These are phyloP conservation scores for Catostylus mosaicus DNA, from an alignment of 30 jellyfish, hydroid and myxozoan genomes.

Conservation along the genomic window DNA sequence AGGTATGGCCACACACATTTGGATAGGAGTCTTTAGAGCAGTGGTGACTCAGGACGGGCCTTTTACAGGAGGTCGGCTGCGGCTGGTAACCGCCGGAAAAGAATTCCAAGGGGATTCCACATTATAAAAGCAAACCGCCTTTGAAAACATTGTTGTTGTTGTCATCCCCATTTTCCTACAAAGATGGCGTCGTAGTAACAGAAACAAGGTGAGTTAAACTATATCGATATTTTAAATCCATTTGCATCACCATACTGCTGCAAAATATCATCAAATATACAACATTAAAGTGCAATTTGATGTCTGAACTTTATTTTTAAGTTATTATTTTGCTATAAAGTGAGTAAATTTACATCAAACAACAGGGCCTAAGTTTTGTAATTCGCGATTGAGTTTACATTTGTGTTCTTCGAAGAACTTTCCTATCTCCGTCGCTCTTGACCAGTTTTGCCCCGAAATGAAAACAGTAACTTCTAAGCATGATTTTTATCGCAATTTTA, in stretches of 20 bases:
- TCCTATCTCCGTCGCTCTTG: too few species aligned
- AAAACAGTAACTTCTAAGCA: too few species aligned
- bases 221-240: constrained; percentile 5
- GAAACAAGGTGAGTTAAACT: constrained; percentile 11
- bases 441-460: too few species aligned
- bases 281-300: background rate
- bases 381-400: too few species aligned
- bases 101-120: constrained; percentile 32
- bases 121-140: constrained; percentile 37
- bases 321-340: background rate
- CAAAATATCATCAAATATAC: background rate
- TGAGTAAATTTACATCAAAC: background rate
- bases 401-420: too few species aligned
- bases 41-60: background rate
- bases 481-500: too few species aligned
- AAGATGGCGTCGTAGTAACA: constrained; percentile 54
- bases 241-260: constrained; percentile 8
- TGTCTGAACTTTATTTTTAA: background rate
- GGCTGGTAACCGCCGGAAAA: constrained; percentile 12
- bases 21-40: background rate
- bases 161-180: constrained; percentile 49
- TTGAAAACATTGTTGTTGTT: constrained; percentile 51
- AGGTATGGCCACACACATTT: too few species aligned
- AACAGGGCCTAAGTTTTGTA: constrained; percentile 13
- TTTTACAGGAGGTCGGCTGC: background rate